Conservation (phyloP, 2,888 invertebrate genomes). For the Tiphia femorata region DNA sequence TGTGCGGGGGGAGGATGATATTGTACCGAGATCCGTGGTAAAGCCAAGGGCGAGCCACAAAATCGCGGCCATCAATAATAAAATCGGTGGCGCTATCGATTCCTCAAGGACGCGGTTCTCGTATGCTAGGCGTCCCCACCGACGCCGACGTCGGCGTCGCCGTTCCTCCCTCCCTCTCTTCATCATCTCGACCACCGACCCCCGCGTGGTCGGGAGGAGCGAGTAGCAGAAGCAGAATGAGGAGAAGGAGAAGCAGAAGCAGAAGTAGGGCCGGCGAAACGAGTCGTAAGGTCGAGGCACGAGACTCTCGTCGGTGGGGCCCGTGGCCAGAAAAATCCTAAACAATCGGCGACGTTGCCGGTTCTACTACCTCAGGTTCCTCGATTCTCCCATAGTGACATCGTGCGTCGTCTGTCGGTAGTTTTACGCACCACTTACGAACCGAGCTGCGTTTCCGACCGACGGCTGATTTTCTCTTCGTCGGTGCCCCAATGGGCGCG, state of each 20-base stretch:
- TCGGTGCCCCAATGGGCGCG: too few relatives aligned
- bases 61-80: slow-evolving; percentile 34
- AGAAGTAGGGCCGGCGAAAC: slow-evolving; percentile 31
- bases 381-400: slow-evolving; percentile 47
- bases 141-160: too few relatives aligned
- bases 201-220: too few relatives aligned
- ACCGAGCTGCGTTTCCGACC: slow-evolving; percentile 42
- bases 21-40: too few relatives aligned
- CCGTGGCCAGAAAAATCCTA: slow-evolving; percentile 57
- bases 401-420: slow-evolving; percentile 53
- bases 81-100: slow-evolving; percentile 41
- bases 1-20: too few relatives aligned
- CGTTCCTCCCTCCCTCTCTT: too few relatives aligned
- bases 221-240: too few relatives aligned
- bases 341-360: slow-evolving; percentile 62
- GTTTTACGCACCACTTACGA: slow-evolving; percentile 61
- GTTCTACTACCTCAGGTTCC: slow-evolving; percentile 35
- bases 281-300: slow-evolving; percentile 43
- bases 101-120: slow-evolving; percentile 36
- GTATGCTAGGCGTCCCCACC: too few relatives aligned
- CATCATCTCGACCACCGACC: too few relatives aligned
- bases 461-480: slow-evolving; percentile 15
- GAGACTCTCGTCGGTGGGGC: slow-evolving; percentile 29
- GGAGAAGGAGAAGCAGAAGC: too few relatives aligned
- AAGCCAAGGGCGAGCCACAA: too few relatives aligned